Evolutionary conservation across 2,888 invertebrate genomes (phyloP).

Genomic region (Chydorus sphaericus): DNA sequence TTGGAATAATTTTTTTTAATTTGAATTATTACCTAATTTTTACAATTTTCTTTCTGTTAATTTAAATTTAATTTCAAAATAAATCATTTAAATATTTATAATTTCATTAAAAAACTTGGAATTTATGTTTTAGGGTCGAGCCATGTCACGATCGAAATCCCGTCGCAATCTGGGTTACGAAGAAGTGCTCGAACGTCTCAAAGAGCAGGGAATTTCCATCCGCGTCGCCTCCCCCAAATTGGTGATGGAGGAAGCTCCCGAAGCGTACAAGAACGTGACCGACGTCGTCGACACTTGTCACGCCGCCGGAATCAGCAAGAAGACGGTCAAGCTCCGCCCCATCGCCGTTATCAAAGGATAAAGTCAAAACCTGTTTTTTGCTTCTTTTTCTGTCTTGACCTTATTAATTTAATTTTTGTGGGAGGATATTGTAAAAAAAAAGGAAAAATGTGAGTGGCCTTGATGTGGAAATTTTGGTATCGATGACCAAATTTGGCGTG

Average conservation of each 20-base stretch:
- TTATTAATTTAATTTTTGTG: no score
- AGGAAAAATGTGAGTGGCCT: no score
- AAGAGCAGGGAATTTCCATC: conserved; percentile 77
- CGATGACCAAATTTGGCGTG: no score
- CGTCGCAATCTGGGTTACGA: conserved; percentile 86
- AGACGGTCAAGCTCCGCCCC: conserved; percentile 87
- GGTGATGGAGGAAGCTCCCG: conserved; percentile 99
- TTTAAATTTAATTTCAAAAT: neutral
- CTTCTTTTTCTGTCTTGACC: no score
- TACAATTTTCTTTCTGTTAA: conserved; percentile 14
- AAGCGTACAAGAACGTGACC: conserved; percentile 98
- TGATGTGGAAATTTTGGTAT: no score
- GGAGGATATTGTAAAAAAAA: no score
- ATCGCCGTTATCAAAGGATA: conserved; percentile 98
- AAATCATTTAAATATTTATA: neutral
- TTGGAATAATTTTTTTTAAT: neutral
- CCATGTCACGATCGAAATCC: conserved; percentile 92
- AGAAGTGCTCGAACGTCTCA: conserved; percentile 69
- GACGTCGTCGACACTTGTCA: conserved; percentile 99
- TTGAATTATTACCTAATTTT: neutral
- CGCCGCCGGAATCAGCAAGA: conserved; percentile 90
- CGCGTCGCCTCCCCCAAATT: conserved; percentile 96
- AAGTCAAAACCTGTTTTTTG: no score
- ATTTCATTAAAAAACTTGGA: neutral
- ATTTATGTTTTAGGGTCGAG: conserved; percentile 62